phyloP scores from a whole-genome alignment of 2,797 vertebrate species.

The Malacoraja senta region DNA sequence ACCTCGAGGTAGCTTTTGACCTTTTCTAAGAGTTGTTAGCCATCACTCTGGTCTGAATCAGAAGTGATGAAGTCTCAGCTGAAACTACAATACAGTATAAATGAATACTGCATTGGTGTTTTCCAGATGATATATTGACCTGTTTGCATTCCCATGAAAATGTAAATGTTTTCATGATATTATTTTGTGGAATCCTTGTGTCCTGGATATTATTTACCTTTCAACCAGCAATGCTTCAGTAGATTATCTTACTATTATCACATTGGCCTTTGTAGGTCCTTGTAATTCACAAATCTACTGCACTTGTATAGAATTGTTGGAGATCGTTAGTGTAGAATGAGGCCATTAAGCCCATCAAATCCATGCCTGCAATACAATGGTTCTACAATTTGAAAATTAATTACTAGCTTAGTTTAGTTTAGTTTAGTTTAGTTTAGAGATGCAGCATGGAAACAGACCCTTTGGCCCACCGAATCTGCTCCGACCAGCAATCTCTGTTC shows the following conservation, averaged over 20 bases:
- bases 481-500: no score
- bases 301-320: not conserved
- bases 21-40: not conserved
- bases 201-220: not conserved
- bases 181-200: not conserved
- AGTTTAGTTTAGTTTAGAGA: no score
- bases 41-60: not conserved
- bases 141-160: not conserved
- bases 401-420: not conserved
- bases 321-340: no score
- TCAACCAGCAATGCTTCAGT: not conserved
- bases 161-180: not conserved
- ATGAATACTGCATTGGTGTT: not conserved
- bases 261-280: not conserved
- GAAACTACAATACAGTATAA: not conserved
- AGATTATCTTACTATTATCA: not conserved
- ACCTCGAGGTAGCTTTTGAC: not conserved
- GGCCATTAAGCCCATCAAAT: no score
- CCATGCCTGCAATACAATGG: not conserved
- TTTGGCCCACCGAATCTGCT: no score
- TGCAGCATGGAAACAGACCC: no score
- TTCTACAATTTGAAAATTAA: not conserved
- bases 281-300: not conserved
- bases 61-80: not conserved
- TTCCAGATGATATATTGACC: not conserved